phyloP scores from a whole-genome alignment of 1,140 invertebrate genomes.

The Drosophila nigromelanica region DNA sequence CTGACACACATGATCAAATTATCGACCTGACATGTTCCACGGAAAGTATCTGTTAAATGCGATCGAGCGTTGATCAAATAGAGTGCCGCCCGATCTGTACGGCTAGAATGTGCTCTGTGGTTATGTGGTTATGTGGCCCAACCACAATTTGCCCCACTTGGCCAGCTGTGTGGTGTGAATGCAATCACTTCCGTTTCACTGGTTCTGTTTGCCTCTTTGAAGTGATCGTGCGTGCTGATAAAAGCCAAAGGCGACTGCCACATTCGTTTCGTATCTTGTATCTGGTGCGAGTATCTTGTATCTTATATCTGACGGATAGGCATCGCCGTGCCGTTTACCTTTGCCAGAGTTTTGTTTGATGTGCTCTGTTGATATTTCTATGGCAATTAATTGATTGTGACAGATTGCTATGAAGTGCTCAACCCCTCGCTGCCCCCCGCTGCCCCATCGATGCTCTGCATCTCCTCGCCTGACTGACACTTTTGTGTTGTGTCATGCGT shows the following conservation, averaged over 20 bases:
- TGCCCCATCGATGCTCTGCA: slow-evolving; percentile 17
- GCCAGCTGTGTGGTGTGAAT: slow-evolving; percentile 65
- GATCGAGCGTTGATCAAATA: slow-evolving; percentile 54
- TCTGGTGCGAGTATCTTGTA: slow-evolving; percentile 34
- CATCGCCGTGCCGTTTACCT: slow-evolving; percentile 36
- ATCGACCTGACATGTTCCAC: slow-evolving; percentile 52
- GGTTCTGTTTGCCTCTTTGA: slow-evolving; percentile 62
- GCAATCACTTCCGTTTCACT: slow-evolving; percentile 78
- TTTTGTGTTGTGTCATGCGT: slow-evolving; percentile 74
- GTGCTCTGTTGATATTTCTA: slow-evolving; percentile 65
- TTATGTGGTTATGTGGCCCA: not conserved
- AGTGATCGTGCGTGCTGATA: slow-evolving; percentile 79
- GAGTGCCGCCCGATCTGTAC: slow-evolving; percentile 49
- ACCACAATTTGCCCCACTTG: slow-evolving; percentile 51
- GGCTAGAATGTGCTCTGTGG: slow-evolving; percentile 1
- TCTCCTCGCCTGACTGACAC: slow-evolving; percentile 58
- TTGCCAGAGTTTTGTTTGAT: slow-evolving; percentile 53
- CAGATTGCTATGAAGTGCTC: slow-evolving; percentile 66
- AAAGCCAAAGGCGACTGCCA: slow-evolving; percentile 52
- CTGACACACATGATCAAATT: slow-evolving; percentile 68
- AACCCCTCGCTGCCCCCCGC: not conserved
- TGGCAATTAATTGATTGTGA: slow-evolving; percentile 80
- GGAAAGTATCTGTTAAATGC: slow-evolving; percentile 51
- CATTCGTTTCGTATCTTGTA: slow-evolving; percentile 41
- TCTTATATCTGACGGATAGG: slow-evolving; percentile 47